Base-by-base conservation (phyloP, 2,797 vertebrate genomes). In the Sebastes matsubarae region DNA sequence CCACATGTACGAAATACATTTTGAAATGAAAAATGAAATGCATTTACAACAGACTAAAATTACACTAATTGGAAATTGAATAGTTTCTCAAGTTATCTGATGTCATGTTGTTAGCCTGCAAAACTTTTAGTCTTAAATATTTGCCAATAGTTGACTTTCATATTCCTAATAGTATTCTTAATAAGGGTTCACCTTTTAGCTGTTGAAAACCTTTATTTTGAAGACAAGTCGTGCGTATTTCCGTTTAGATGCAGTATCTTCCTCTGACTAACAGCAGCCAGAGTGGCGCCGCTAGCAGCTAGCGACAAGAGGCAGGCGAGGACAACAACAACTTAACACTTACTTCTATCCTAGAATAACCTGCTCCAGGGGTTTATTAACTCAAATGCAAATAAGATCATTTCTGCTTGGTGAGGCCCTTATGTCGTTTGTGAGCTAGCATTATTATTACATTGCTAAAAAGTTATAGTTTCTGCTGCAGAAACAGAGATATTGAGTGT, bases 281-380 rank as follows among this genome's bases (percentile, higher is more conserved):
- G 77, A 87, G 80, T 68, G 93, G 90, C 91, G 93, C 91, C 93
- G 88, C 87, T 90, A 85, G 68, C 61, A 85, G 69, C 61, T 46
- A 27, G 82, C 77, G 16, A 18, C 18, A 16, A n/a, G 55, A 65
- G 11, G 13, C 60, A 20, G 27, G 42, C 30, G 52, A 42, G 38
- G 13, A 42, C 38, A 42, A 42, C 38, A 38, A 27, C 52, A 75
- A n/a, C 18, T 52, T 42, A 1, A 77, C 64, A 63, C 77, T 64
- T 10, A 12, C 54, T 52, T 75, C 68, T 64, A 42, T 8, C 4
- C 8, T 2, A 4, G 2, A 50, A 18, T 64, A 36, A 68, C 36
- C 32, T 7, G 3, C 7, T 1, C 11, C 3, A 5, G 1, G 8
- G 1, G 61, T 68, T 81, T 54, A 2, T 20, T 1, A 75, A 55